Evolutionary conservation across 2,888 invertebrate species (phyloP).

Genomic region (Drosophila greeni): DNA sequence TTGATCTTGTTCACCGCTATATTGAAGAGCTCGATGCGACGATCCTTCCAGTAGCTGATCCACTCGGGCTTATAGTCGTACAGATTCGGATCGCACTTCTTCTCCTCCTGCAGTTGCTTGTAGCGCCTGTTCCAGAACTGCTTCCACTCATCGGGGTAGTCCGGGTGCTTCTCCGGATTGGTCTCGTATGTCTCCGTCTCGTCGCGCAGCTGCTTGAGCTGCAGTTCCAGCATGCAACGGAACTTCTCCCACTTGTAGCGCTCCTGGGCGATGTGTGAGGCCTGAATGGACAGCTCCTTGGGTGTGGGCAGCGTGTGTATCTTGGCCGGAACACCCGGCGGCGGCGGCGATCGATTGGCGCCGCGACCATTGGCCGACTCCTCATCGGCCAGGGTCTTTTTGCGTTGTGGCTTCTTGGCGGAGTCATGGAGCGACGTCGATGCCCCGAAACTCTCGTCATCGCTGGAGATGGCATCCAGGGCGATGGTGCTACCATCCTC

Average conservation of each 20-base stretch:
- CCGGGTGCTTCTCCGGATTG: constrained; percentile 92
- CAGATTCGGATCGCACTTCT: constrained; percentile 83
- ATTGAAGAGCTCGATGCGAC: constrained; percentile 88
- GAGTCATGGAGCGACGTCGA: background rate
- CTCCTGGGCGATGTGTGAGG: constrained; percentile 78
- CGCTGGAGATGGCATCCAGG: constrained; percentile 76
- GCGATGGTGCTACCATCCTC: constrained; percentile 60
- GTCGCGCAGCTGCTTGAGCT: constrained; percentile 81
- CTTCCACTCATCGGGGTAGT: constrained; percentile 94
- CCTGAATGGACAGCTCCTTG: constrained; percentile 76
- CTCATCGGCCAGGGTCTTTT: constrained; percentile 30
- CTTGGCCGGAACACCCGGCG: constrained; percentile 24
- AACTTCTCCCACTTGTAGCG: constrained; percentile 81
- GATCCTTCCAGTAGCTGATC: constrained; percentile 90
- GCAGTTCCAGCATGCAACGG: constrained; percentile 77
- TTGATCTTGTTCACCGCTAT: constrained; percentile 84
- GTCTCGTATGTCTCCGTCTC: constrained; percentile 87
- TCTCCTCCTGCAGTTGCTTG: constrained; percentile 86
- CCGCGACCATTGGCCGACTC: constrained; percentile 65
- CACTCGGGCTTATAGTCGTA: constrained; percentile 94
- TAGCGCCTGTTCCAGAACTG: constrained; percentile 92
- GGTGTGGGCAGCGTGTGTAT: constrained; percentile 72
- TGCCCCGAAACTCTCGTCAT: constrained; percentile 52
- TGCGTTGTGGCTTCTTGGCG: background rate
- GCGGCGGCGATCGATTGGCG: constrained; percentile 68